Conservation (phyloP, 2,888 invertebrate genomes). For the Ctena decussata region DNA sequence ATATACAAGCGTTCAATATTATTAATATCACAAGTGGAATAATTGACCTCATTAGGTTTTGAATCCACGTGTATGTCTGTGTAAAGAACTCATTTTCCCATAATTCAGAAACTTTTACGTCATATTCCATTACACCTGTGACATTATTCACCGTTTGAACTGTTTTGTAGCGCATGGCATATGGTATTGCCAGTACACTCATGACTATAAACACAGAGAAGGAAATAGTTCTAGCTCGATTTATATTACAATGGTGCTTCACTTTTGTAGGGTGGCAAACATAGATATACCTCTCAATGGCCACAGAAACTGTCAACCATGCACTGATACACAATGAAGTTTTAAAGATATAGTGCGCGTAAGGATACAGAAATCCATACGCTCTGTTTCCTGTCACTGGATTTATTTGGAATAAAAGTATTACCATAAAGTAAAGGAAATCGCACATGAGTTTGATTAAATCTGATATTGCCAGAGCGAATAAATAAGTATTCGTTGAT, state of each 20-base stretch:
- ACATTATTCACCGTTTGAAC: constrained; percentile 63
- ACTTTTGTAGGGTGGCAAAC: constrained; percentile 84
- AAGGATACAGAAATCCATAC: constrained; percentile 84
- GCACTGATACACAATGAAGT: constrained; percentile 83
- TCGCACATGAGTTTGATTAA: constrained; percentile 84
- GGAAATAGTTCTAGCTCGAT: constrained; percentile 79
- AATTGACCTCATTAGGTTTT: constrained; percentile 84
- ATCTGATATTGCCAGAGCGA: constrained; percentile 84
- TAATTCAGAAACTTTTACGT: constrained; percentile 78
- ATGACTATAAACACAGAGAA: constrained; percentile 79
- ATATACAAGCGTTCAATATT: constrained; percentile 82
- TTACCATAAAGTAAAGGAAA: constrained; percentile 83
- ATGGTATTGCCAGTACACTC: constrained; percentile 82
- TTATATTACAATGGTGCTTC: constrained; percentile 77
- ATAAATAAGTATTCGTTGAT: constrained; percentile 84
- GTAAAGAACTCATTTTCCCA: constrained; percentile 80
- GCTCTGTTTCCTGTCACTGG: constrained; percentile 75
- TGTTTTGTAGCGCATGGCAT: constrained; percentile 82
- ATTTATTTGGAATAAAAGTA: constrained; percentile 77
- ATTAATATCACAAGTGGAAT: constrained; percentile 84
- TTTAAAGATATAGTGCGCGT: constrained; percentile 85
- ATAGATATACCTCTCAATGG: constrained; percentile 84
- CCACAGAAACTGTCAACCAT: constrained; percentile 85
- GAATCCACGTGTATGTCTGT: constrained; percentile 81
- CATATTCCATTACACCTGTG: constrained; percentile 67